Evolutionary conservation across 2,113 vertebrate species (phyloP).

Genomic region (Chascanopsetta lugubris): DNA sequence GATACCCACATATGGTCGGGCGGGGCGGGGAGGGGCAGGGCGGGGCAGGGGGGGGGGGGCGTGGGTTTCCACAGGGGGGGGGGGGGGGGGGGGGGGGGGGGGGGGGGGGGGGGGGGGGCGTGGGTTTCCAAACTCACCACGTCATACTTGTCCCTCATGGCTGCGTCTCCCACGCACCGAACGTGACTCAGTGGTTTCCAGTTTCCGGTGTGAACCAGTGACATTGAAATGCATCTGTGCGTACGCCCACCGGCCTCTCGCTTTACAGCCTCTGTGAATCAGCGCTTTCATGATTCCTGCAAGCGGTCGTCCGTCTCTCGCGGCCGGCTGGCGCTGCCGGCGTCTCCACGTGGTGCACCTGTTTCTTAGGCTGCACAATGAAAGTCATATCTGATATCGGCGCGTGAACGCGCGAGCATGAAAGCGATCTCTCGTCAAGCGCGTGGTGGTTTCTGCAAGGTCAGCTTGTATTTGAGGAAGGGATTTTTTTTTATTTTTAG

Average conservation of each 20-base stretch:
- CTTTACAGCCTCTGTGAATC: slow-evolving; percentile 52
- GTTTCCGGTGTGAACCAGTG: slow-evolving; percentile 19
- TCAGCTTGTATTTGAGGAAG: slow-evolving; percentile 30
- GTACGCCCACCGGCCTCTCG: slow-evolving; percentile 43
- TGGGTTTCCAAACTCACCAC: slow-evolving; percentile 20
- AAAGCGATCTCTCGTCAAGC: slow-evolving; percentile 10
- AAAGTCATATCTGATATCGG: neutral
- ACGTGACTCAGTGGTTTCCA: slow-evolving; percentile 42
- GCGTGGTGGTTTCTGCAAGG: neutral
- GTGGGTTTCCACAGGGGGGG: too few species aligned
- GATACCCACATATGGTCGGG: neutral
- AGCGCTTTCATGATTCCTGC: slow-evolving; percentile 39
- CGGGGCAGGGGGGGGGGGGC: too few species aligned
- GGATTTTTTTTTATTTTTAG: slow-evolving; percentile 37
- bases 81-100: too few species aligned
- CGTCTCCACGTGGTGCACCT: neutral
- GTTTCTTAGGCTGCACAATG: slow-evolving; percentile 2
- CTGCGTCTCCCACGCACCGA: slow-evolving; percentile 8
- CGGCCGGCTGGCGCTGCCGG: slow-evolving; percentile 6
- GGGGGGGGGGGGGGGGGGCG: too few species aligned
- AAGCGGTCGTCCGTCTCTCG: slow-evolving; percentile 13
- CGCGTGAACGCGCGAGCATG: slow-evolving; percentile 1
- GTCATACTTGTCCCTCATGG: slow-evolving; percentile 2
- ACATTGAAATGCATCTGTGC: slow-evolving; percentile 47
- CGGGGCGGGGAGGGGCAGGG: too few species aligned